Evolutionary conservation across 1,140 invertebrate species (phyloP).

Genomic region (Meteorus sp.): DNA sequence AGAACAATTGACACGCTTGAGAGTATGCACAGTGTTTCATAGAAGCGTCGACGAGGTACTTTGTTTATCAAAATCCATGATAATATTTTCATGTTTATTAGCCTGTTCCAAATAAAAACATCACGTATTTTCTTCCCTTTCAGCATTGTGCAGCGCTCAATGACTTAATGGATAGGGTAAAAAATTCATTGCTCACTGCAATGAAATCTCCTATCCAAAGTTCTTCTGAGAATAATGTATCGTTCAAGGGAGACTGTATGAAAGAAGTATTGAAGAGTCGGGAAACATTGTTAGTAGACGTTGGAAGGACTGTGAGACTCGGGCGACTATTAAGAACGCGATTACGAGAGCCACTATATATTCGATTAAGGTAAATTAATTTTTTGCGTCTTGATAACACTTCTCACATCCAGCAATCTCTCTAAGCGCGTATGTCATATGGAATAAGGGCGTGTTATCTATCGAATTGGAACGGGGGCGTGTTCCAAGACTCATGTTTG

Average conservation of each 20-base stretch:
- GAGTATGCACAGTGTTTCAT: conserved; percentile 77
- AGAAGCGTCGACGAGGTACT: conserved; percentile 70
- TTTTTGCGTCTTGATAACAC: too few relatives aligned
- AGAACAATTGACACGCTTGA: conserved; percentile 75
- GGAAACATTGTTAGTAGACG: conserved; percentile 72
- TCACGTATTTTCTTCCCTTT: background rate
- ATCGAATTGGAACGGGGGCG: background rate
- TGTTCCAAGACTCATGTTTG: background rate
- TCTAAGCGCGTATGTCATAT: background rate
- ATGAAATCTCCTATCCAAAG: conserved; percentile 29
- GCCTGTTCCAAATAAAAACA: background rate
- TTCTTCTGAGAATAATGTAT: too few relatives aligned
- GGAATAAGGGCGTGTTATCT: background rate
- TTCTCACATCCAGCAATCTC: too few relatives aligned
- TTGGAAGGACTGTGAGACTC: conserved; percentile 73
- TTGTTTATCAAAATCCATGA: background rate
- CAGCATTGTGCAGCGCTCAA: conserved; percentile 50
- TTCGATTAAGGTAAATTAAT: conserved; percentile 31
- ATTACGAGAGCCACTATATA: conserved; percentile 65
- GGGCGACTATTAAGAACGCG: conserved; percentile 71
- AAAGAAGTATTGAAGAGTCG: conserved; percentile 64
- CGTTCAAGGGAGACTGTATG: conserved; percentile 31
- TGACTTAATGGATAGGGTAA: conserved; percentile 62
- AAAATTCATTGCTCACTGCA: conserved; percentile 31
- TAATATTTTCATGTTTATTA: background rate